These are phyloP conservation scores for Chrysina gloriosa DNA, from an alignment of 2,888 invertebrate species.

Conservation along the genomic window DNA sequence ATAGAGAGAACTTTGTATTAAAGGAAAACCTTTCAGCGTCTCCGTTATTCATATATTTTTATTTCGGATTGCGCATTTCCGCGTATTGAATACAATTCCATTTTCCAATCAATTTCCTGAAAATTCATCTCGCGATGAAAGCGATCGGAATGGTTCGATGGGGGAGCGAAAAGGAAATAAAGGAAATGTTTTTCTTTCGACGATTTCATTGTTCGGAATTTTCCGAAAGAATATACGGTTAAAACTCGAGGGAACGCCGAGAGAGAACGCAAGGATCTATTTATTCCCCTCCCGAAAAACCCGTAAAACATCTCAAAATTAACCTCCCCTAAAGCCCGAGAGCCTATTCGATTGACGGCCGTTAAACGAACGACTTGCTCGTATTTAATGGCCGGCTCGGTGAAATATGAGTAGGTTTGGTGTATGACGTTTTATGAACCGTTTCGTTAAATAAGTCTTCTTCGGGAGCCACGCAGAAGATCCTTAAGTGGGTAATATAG, in stretches of 20 bases:
- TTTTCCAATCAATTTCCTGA: constrained; percentile 8
- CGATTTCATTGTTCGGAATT: no score
- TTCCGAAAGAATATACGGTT: not conserved
- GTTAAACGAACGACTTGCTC: no score
- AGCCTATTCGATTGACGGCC: no score
- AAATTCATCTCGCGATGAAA: not conserved
- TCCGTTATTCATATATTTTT: constrained; percentile 8
- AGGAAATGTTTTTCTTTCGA: no score
- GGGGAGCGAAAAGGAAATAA: no score
- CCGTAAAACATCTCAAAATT: no score
- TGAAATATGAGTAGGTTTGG: not conserved
- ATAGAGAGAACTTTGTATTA: not conserved
- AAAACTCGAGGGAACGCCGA: not conserved
- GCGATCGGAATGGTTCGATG: not conserved
- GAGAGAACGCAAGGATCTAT: no score
- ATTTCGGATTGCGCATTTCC: constrained; percentile 12
- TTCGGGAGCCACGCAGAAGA: not conserved
- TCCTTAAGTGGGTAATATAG: not conserved
- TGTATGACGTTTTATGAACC: constrained; percentile 8
- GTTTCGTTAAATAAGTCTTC: not conserved
- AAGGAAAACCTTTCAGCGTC: constrained; percentile 7
- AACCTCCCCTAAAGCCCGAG: no score
- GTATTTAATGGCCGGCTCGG: no score
- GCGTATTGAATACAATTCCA: constrained; percentile 2
- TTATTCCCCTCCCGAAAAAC: no score